Conservation (phyloP, 1,140 invertebrate species). For the Drosophila navojoa region DNA sequence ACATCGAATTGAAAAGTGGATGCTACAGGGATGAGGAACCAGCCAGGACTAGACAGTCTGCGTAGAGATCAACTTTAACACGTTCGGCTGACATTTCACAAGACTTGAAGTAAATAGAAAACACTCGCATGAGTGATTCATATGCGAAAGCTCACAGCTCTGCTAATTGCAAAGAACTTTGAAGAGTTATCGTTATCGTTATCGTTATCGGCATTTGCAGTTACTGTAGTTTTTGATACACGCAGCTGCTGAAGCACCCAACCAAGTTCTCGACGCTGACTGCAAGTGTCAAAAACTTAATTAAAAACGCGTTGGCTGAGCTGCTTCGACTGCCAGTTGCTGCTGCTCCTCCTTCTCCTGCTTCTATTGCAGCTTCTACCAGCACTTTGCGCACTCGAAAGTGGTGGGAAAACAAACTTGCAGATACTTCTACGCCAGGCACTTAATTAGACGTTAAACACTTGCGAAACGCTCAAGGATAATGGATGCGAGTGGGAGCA, state of each 20-base stretch:
- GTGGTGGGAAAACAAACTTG: slow-evolving; percentile 52
- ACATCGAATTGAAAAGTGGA: too few relatives aligned
- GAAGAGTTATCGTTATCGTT: slow-evolving; percentile 1
- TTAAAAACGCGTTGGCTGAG: slow-evolving; percentile 71
- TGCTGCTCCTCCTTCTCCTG: slow-evolving; percentile 28
- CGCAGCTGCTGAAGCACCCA: neutral
- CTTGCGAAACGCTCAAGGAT: slow-evolving; percentile 78
- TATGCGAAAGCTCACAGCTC: too few relatives aligned
- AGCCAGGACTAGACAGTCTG: too few relatives aligned
- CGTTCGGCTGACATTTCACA: neutral
- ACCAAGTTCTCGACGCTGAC: slow-evolving; percentile 31
- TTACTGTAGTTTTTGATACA: neutral
- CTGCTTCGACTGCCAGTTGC: slow-evolving; percentile 44
- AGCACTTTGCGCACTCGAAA: slow-evolving; percentile 36
- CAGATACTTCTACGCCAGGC: slow-evolving; percentile 67
- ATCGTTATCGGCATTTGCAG: slow-evolving; percentile 21
- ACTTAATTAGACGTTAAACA: slow-evolving; percentile 82
- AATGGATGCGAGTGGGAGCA: slow-evolving; percentile 61
- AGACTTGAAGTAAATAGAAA: neutral
- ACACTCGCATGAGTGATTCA: neutral
- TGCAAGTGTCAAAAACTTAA: slow-evolving; percentile 81
- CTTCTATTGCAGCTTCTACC: slow-evolving; percentile 40
- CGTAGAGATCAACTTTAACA: too few relatives aligned
- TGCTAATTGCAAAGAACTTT: too few relatives aligned
- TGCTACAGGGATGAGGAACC: too few relatives aligned